Percentiles rank a stretch among this genome's conserved stretches.
These are phyloP conservation scores for Drosophila conformis DNA, from an alignment of 2,888 invertebrate genomes.

Conservation along the genomic window DNA sequence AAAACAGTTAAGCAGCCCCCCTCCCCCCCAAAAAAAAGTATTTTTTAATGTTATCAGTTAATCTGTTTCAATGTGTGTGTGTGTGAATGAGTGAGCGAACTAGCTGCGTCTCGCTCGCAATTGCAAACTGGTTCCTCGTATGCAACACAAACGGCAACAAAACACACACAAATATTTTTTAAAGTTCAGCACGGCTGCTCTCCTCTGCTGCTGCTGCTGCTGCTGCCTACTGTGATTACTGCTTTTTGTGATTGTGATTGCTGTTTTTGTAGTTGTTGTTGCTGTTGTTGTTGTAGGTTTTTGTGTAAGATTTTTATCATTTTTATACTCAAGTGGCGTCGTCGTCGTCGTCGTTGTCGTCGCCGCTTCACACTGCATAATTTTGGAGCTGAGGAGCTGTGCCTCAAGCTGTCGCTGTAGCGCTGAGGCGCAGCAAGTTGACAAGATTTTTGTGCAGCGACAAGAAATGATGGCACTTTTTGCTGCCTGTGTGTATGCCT, in stretches of 20 bases:
- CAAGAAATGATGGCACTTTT: slow-evolving; percentile 76
- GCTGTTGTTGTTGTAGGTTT: slow-evolving; percentile 39
- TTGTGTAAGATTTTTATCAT: slow-evolving; percentile 66
- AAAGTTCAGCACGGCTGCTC: slow-evolving; percentile 62
- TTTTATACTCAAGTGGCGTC: slow-evolving; percentile 79
- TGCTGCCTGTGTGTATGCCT: slow-evolving; percentile 11
- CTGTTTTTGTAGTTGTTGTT: slow-evolving; percentile 32
- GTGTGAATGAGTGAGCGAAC: slow-evolving; percentile 13
- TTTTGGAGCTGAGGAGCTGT: slow-evolving; percentile 54
- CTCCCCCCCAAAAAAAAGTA: slow-evolving; percentile 34
- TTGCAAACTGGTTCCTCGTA: slow-evolving; percentile 72
- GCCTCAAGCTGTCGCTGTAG: slow-evolving; percentile 18
- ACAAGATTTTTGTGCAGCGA: slow-evolving; percentile 80
- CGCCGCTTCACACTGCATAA: slow-evolving; percentile 81
- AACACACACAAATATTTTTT: slow-evolving; percentile 47
- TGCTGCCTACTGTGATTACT: slow-evolving; percentile 56
- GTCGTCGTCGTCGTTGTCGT: slow-evolving; percentile 69
- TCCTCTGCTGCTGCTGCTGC: slow-evolving; percentile 1
- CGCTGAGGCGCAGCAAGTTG: slow-evolving; percentile 60
- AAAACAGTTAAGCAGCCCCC: slow-evolving; percentile 38
- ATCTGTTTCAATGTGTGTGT: slow-evolving; percentile 51
- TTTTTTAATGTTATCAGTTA: slow-evolving; percentile 79
- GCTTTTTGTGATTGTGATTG: slow-evolving; percentile 47
- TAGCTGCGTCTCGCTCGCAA: slow-evolving; percentile 50
- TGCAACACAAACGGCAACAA: slow-evolving; percentile 48